Percentiles rank a stretch among this genome's conserved stretches.
These are phyloP conservation scores for Pammene fasciana DNA, from an alignment of 2,888 invertebrate genomes.

Conservation along the genomic window DNA sequence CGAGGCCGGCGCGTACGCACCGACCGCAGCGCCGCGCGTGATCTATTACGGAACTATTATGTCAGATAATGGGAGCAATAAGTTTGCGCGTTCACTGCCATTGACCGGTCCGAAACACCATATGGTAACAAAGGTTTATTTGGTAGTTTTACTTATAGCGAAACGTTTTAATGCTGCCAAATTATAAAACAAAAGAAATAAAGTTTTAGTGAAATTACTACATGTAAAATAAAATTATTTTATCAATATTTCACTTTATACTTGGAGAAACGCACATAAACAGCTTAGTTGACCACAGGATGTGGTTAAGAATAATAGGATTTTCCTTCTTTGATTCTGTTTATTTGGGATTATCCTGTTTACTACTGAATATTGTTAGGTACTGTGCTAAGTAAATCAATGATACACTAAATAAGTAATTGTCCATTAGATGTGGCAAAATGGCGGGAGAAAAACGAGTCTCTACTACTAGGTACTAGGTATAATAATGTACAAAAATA, in stretches of 20 bases:
- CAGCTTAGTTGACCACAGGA: not conserved
- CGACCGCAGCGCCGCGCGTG: slow-evolving; percentile 42
- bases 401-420: too few species aligned
- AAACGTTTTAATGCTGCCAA: not conserved
- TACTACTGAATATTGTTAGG: not conserved
- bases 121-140: not conserved
- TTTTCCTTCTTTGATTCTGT: not conserved
- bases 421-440: too few species aligned
- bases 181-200: not conserved
- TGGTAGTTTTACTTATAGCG: not conserved
- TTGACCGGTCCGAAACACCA: not conserved
- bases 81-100: not conserved
- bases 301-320: slow-evolving; percentile 2
- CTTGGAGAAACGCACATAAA: not conserved
- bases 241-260: too few species aligned
- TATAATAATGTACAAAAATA: too few species aligned
- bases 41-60: slow-evolving; percentile 19
- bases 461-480: too few species aligned
- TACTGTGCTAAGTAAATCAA: not conserved
- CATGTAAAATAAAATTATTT: too few species aligned
- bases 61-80: not conserved
- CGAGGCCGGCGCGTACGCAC: slow-evolving; percentile 45
- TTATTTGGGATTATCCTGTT: slow-evolving; percentile 5
- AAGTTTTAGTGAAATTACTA: too few species aligned
- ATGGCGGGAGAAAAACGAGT: too few species aligned